A percentile compares a stretch with the other conserved stretches of the same genome.
These are phyloP conservation scores for Bugulina stolonifera DNA, from an alignment of 2,888 invertebrate genomes.

Conservation along the genomic window DNA sequence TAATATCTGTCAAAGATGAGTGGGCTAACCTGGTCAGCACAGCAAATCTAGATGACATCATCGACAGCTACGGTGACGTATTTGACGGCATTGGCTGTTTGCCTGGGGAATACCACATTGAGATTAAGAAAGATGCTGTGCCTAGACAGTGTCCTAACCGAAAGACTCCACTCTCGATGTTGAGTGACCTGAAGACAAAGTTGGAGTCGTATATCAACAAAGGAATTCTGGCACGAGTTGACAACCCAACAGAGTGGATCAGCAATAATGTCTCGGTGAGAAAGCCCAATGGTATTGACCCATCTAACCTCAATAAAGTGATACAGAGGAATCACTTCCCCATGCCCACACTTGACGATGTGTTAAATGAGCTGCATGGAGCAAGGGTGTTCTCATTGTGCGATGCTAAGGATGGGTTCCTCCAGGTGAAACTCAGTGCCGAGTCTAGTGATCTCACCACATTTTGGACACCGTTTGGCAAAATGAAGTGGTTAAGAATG, in stretches of 20 bases:
- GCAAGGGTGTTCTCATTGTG: constrained; percentile 16
- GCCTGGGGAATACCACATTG: constrained; percentile 12
- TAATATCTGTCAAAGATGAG: not conserved
- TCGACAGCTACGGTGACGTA: not conserved
- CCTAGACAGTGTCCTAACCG: not conserved
- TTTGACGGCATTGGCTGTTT: constrained; percentile 1
- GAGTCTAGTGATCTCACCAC: not conserved
- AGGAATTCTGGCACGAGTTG: not conserved
- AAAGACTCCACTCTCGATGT: not conserved
- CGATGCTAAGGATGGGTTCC: constrained; percentile 9
- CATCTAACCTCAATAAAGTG: constrained; percentile 7
- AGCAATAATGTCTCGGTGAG: not conserved
- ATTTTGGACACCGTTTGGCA: constrained; percentile 9
- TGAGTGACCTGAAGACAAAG: not conserved
- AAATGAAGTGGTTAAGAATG: not conserved
- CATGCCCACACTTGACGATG: constrained; percentile 11
- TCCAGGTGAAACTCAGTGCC: not conserved
- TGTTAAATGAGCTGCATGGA: not conserved
- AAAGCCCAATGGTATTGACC: constrained; percentile 6
- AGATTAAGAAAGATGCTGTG: not conserved
- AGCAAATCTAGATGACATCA: not conserved
- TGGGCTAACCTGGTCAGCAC: not conserved
- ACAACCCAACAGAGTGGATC: constrained; percentile 4
- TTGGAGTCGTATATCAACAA: not conserved
- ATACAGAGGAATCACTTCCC: not conserved